A percentile compares a stretch with the other conserved stretches of the same genome.
Conservation (phyloP, 2,888 invertebrate genomes). For the Crioceris asparagi region DNA sequence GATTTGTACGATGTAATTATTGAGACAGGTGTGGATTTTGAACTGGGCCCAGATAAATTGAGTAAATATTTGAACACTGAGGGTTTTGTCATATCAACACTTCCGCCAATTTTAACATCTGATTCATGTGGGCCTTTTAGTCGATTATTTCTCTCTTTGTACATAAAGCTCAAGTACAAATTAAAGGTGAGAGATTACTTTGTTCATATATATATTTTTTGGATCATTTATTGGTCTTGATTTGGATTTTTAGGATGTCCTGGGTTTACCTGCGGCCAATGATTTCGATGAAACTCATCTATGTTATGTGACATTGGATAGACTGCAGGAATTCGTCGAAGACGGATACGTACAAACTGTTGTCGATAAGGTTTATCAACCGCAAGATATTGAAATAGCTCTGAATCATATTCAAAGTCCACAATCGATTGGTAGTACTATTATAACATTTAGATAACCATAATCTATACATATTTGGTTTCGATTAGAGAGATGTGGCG, state of each 20-base stretch:
- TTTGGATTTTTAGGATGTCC: conserved; percentile 29
- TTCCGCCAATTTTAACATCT: conserved; percentile 39
- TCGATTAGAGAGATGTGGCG: no score
- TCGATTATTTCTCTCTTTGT: conserved; percentile 39
- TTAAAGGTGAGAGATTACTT: conserved; percentile 33
- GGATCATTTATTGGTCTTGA: background rate
- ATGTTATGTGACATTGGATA: conserved; percentile 31
- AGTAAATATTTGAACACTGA: conserved; percentile 23
- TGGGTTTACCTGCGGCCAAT: conserved; percentile 28
- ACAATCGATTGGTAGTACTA: conserved; percentile 35
- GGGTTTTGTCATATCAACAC: conserved; percentile 38
- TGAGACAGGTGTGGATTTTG: conserved; percentile 25
- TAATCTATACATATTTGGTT: background rate
- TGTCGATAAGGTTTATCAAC: conserved; percentile 42
- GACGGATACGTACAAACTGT: conserved; percentile 46
- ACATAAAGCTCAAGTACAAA: conserved; percentile 36
- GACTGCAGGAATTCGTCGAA: conserved; percentile 40
- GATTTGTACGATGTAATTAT: conserved; percentile 32
- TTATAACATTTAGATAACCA: conserved; percentile 34
- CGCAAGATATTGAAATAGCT: conserved; percentile 34
- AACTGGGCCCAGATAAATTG: conserved; percentile 23
- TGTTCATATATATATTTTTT: background rate
- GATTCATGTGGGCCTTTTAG: conserved; percentile 43
- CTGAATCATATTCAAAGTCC: conserved; percentile 32
- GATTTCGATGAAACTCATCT: conserved; percentile 34